Conservation (phyloP, 2,888 invertebrate species). For the Euspilapteryx auroguttella region DNA sequence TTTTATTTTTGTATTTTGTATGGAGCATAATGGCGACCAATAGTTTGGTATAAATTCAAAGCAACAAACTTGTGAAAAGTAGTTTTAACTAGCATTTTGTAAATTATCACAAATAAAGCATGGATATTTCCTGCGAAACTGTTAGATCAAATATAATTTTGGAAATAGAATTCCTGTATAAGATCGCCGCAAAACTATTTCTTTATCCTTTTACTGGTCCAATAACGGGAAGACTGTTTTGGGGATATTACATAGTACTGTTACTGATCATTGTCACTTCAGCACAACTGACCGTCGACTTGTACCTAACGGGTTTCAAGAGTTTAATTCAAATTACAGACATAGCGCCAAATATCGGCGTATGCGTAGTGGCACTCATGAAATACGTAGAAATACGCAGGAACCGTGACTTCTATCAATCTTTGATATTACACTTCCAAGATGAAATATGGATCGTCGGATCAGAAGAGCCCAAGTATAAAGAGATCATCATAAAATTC, state of each 20-base stretch:
- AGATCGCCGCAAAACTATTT: slow-evolving; percentile 21
- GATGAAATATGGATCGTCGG: slow-evolving; percentile 22
- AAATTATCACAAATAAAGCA: too few relatives aligned
- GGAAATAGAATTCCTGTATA: slow-evolving; percentile 17
- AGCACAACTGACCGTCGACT: slow-evolving; percentile 19
- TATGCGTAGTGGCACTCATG: slow-evolving; percentile 23
- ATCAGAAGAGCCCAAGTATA: slow-evolving; percentile 13
- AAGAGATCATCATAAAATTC: slow-evolving; percentile 19
- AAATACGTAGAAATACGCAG: slow-evolving; percentile 25
- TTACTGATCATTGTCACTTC: slow-evolving; percentile 18
- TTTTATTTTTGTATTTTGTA: too few relatives aligned
- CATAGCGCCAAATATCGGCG: slow-evolving; percentile 35
- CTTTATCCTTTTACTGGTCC: slow-evolving; percentile 25
- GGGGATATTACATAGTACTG: slow-evolving; percentile 15
- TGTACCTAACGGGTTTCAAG: slow-evolving; percentile 18
- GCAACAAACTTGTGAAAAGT: too few relatives aligned
- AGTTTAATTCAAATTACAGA: slow-evolving; percentile 31
- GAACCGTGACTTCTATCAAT: slow-evolving; percentile 18
- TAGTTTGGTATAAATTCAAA: too few relatives aligned
- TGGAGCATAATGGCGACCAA: too few relatives aligned
- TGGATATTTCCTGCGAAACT: too few relatives aligned
- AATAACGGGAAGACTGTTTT: slow-evolving; percentile 13
- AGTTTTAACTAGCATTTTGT: too few relatives aligned
- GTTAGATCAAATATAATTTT: too few relatives aligned
- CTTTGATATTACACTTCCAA: slow-evolving; percentile 23